Evolutionary conservation across 2,797 vertebrate species (phyloP), one percentile per base, ranked within the genome.

Genomic region (Adelosebastes latens): DNA sequence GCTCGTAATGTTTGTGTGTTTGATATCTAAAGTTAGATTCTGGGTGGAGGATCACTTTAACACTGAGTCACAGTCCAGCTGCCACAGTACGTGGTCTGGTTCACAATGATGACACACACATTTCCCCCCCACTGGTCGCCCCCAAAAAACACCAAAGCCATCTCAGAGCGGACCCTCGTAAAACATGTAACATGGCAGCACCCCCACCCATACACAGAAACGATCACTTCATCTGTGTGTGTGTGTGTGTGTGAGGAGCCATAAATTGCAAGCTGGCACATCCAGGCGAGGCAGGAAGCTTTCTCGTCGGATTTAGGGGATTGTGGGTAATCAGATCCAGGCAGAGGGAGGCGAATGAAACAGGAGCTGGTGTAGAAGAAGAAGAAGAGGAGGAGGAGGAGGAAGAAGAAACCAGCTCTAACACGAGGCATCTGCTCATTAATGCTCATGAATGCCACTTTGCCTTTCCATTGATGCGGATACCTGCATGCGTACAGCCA

Each of bases 251-350:
- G 61, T 4, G 69, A 80, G 12, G 64, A 73, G 83, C 90, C 59
- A 85, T 95, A 93, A 93, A 94, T 93, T 67, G 69, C 85, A 76
- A 74, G 53, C 77, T 87, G 87, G 88, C 89, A 86, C 79, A 88
- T 90, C 77, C 12, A 90, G 86, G 56, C 75, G 56, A 80, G 53
- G 75, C 86, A 90, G 90, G 90, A 92, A 90, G 81, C 78, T 46
- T 90, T 88, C 83, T 79, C 13, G 24, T 79, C 61, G 14, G 81
- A 88, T 87, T 87, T 74, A 85, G 55, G 55, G 92, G 83, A 89
- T 90, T 87, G 80, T 88, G 83, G 86, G 91, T 93, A 95, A 95
- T 90, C 86, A 87, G 80, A 93, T 86, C 88, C 90, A 93, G 91
- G 69, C 84, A 18, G 74, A 60, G 46, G 80, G 75, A 79, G 81